Evolutionary conservation across 2,888 invertebrate species (phyloP), one percentile per base, ranked within the genome.

Genomic region (Drosophila antonietae): DNA sequence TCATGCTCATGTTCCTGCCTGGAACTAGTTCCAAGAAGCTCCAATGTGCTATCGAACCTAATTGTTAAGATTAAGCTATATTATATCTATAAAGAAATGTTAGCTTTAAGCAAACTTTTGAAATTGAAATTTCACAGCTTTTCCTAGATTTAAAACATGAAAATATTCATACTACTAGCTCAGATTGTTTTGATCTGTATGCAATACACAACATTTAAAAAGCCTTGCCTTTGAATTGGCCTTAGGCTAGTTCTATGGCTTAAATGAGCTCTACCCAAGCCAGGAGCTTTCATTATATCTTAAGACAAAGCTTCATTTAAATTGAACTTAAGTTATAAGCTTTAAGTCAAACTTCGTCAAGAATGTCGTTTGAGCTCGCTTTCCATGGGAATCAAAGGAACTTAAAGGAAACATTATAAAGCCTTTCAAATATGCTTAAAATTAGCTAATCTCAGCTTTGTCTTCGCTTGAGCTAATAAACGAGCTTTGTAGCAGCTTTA

Each of bases 1-100:
- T 18, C n/a, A 31, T 31, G 43, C 18, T 18, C 20, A 20, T 41
- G 41, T 3, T 3, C 41, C 3, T 20, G 31, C 2, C 18, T 23
- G 3, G 31, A 58, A 52, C 23, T 52, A 52, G 69, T 58, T 59
- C 59, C 57, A 33, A 31, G 33, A 39, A 31, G 51, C 51, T 37
- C 23, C 9, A 18, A 23, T 15, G 28, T 43, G 62, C 14, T n/a
- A 33, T 49, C 14, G n/a, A 37, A 28, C 39, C 46, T 14, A 46
- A 18, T 5, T 14, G 53, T 53, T 28, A 6, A 23, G 18, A 18
- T 43, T 2, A 18, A 56, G 18, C 37, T 20, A 23, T 23, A 23
- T 8, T 37, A 23, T 23, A 37, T 23, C 18, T 37, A 15, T 14
- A 23, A 23, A 15, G 15, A 28, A 23, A 1, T 35, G 33, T 8